phyloP scores from a whole-genome alignment of 1,140 invertebrate genomes.

The Drosophila lini region DNA sequence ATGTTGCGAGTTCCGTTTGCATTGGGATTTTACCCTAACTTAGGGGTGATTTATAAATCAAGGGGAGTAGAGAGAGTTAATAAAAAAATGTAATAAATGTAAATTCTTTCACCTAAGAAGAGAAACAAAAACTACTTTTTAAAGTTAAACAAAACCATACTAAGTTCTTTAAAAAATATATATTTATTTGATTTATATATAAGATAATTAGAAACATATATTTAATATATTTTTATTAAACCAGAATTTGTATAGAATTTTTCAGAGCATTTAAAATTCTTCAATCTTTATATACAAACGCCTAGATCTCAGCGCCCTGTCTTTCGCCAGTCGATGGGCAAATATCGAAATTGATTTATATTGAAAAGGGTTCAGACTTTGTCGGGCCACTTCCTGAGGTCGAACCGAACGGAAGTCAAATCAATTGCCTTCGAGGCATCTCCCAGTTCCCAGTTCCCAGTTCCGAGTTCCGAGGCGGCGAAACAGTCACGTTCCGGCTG shows the following conservation, averaged over 20 bases:
- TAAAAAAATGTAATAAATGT: background rate
- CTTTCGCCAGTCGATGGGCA: constrained; percentile 36
- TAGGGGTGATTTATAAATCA: background rate
- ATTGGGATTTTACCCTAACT: constrained; percentile 25
- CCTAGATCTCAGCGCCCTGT: background rate
- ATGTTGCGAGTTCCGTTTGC: constrained; percentile 68
- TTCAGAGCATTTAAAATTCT: background rate
- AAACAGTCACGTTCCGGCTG: constrained; percentile 46
- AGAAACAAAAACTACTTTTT: too few relatives aligned
- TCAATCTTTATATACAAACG: background rate
- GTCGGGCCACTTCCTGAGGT: constrained; percentile 69
- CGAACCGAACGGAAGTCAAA: constrained; percentile 70
- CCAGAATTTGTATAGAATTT: too few relatives aligned
- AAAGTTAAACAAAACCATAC: too few relatives aligned
- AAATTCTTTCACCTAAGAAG: background rate
- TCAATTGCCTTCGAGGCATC: constrained; percentile 63
- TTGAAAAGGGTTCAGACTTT: constrained; percentile 73
- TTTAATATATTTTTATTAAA: too few relatives aligned
- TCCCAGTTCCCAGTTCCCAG: background rate
- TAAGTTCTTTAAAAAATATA: too few relatives aligned
- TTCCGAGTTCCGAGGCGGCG: constrained; percentile 5
- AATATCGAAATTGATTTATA: constrained; percentile 82
- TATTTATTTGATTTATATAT: too few relatives aligned
- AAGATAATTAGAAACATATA: too few relatives aligned
- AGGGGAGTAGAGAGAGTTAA: too few relatives aligned